These are phyloP conservation scores for Trichopoda pennipes DNA, from an alignment of 2,888 invertebrate genomes.

Conservation along the genomic window DNA sequence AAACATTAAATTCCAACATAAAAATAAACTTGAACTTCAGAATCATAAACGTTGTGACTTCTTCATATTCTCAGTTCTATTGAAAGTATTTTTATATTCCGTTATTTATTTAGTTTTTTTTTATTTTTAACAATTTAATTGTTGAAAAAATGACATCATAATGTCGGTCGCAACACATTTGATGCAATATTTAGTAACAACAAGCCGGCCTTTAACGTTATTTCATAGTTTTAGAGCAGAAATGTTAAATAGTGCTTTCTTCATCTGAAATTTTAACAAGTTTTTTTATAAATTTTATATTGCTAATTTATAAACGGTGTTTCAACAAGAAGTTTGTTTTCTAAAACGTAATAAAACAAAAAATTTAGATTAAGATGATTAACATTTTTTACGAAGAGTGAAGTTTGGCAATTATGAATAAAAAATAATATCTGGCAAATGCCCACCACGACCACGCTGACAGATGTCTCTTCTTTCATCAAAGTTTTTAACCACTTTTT, in stretches of 20 bases:
- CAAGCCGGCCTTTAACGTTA: neutral
- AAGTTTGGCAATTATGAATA: too few species aligned
- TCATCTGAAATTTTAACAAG: conserved; percentile 1
- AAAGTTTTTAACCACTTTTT: too few species aligned
- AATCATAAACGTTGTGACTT: conserved; percentile 53
- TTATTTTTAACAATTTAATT: conserved; percentile 47
- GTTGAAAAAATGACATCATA: conserved; percentile 45
- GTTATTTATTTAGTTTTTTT: conserved; percentile 21
- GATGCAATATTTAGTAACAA: conserved; percentile 13
- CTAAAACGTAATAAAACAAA: too few species aligned
- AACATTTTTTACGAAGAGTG: too few species aligned
- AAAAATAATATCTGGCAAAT: too few species aligned
- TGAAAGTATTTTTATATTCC: conserved; percentile 26
- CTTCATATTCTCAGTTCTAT: conserved; percentile 38
- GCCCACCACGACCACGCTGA: too few species aligned
- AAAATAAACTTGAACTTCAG: conserved; percentile 65
- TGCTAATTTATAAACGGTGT: too few species aligned
- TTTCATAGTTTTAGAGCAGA: conserved; percentile 8
- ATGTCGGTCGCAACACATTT: conserved; percentile 37
- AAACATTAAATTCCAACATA: conserved; percentile 41
- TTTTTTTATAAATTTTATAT: neutral
- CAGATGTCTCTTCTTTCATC: too few species aligned
- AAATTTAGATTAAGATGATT: too few species aligned
- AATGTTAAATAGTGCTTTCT: neutral
- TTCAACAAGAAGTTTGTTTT: too few species aligned